Conservation (phyloP, 2,113 vertebrate genomes). For the Ginglymostoma cirratum region DNA sequence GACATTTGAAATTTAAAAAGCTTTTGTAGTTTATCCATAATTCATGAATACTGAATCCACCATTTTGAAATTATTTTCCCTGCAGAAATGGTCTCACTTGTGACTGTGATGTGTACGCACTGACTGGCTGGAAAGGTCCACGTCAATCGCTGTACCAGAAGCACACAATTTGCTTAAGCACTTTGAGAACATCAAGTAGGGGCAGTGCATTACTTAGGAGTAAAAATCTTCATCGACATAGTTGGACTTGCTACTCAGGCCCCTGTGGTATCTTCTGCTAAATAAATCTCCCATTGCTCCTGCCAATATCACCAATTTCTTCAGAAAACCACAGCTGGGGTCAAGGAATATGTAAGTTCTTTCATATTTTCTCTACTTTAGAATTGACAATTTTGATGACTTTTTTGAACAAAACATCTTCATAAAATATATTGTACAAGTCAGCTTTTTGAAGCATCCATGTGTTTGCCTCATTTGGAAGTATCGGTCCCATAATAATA, state of each 20-base stretch:
- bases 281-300: neutral
- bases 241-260: neutral
- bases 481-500: neutral
- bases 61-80: neutral
- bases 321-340: constrained; percentile 15
- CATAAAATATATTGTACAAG: neutral
- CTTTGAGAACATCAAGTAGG: neutral
- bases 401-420: neutral
- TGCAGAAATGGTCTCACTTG: neutral
- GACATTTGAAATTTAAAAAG: neutral
- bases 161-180: constrained; percentile 19
- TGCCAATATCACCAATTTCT: neutral
- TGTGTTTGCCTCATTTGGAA: neutral
- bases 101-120: neutral
- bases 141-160: neutral
- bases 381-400: neutral
- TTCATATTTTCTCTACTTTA: neutral
- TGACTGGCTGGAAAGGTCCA: neutral
- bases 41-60: neutral
- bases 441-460: neutral
- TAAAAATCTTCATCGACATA: neutral
- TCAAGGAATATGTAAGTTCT: constrained; percentile 30
- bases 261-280: neutral
- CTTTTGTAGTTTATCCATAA: neutral
- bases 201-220: neutral